Percentiles rank a stretch among this genome's conserved stretches.
phyloP scores from a whole-genome alignment of 2,888 invertebrate species.

The Bellardia bayeri region DNA sequence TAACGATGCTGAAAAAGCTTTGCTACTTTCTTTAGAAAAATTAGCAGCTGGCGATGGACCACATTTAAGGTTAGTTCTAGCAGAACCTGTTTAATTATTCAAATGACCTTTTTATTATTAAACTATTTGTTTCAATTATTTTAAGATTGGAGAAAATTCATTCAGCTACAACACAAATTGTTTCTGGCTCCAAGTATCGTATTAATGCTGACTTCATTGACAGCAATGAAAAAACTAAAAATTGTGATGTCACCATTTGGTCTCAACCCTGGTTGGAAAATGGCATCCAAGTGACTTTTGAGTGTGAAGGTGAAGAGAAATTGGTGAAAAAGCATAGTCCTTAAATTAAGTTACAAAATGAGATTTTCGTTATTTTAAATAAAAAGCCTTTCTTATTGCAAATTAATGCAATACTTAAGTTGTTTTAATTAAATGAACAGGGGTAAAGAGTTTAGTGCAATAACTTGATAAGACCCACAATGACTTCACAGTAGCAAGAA shows the following conservation, averaged over 20 bases:
- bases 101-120: not conserved
- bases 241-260: constrained; percentile 75
- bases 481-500: too few relatives aligned
- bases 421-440: constrained; percentile 1
- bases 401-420: not conserved
- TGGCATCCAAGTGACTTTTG: constrained; percentile 73
- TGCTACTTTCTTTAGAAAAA: constrained; percentile 68
- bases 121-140: not conserved
- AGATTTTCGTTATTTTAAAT: too few relatives aligned
- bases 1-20: constrained; percentile 66
- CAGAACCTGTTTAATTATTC: not conserved
- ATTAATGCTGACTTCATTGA: constrained; percentile 62
- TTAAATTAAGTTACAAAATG: too few relatives aligned
- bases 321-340: constrained; percentile 53
- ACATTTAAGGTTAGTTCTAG: constrained; percentile 63
- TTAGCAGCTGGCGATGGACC: constrained; percentile 70
- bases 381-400: too few relatives aligned
- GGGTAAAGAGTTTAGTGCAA: not conserved
- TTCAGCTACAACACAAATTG: constrained; percentile 67
- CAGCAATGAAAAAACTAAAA: constrained; percentile 58
- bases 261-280: constrained; percentile 74
- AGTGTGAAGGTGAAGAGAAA: constrained; percentile 71
- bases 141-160: constrained; percentile 73
- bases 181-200: constrained; percentile 70
- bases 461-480: too few relatives aligned